A percentile compares a stretch with the other conserved stretches of the same genome.
Conservation (phyloP, 2,888 invertebrate genomes). For the Ypsolopha scabrella region DNA sequence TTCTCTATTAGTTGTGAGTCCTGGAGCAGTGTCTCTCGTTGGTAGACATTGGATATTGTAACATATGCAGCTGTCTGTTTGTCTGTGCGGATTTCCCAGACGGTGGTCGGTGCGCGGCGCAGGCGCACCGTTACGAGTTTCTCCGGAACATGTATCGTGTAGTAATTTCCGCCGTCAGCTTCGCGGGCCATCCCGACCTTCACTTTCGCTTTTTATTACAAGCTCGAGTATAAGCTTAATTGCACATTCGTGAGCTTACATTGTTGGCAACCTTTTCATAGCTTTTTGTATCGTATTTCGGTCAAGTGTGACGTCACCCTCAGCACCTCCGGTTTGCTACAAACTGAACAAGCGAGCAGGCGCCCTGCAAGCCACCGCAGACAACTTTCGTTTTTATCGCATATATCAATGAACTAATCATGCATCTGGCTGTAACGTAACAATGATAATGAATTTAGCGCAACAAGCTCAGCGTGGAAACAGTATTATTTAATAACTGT, state of each 20-base stretch:
- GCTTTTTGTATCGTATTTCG: background rate
- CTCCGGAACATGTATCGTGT: constrained; percentile 3
- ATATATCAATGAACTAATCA: constrained; percentile 4
- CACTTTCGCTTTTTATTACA: constrained; percentile 28
- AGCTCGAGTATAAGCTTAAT: constrained; percentile 1
- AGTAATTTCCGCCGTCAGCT: background rate
- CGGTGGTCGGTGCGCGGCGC: background rate
- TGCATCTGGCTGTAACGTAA: background rate
- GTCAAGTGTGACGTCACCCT: background rate
- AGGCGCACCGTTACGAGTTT: background rate
- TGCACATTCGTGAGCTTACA: no score
- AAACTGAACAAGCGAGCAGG: background rate
- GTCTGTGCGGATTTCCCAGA: constrained; percentile 6
- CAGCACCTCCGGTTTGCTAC: background rate
- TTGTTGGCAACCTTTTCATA: background rate
- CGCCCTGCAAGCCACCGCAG: constrained; percentile 1
- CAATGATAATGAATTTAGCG: constrained; percentile 2
- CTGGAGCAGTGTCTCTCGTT: no score
- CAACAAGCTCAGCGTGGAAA: background rate
- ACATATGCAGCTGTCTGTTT: background rate
- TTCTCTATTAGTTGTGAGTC: no score
- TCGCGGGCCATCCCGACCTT: constrained; percentile 20
- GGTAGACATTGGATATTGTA: no score
- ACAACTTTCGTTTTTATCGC: constrained; percentile 3
- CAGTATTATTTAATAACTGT: background rate